phyloP scores from a whole-genome alignment of 1,140 invertebrate genomes.

The Eriocheir sinensis region DNA sequence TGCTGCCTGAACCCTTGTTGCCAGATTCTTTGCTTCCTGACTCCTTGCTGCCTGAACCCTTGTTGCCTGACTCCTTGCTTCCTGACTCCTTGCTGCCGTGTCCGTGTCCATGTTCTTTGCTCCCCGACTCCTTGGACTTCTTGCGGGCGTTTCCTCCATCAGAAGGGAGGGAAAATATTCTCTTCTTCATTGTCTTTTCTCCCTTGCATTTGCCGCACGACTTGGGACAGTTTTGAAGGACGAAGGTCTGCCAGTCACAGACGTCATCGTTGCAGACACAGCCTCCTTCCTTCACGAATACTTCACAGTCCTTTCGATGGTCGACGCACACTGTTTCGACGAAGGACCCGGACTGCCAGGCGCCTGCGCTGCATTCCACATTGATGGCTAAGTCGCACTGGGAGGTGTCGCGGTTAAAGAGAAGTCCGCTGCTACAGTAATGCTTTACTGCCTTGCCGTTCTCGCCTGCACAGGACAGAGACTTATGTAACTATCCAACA shows the following conservation, averaged over 20 bases:
- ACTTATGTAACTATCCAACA: not conserved
- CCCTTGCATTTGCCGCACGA: slow-evolving; percentile 67
- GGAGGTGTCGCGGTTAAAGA: slow-evolving; percentile 61
- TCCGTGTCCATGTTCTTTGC: not conserved
- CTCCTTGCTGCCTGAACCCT: not conserved
- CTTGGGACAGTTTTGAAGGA: slow-evolving; percentile 61
- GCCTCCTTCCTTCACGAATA: slow-evolving; percentile 52
- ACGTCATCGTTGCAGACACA: slow-evolving; percentile 38
- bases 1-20: slow-evolving; percentile 45
- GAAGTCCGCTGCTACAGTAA: slow-evolving; percentile 64
- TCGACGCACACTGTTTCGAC: slow-evolving; percentile 48
- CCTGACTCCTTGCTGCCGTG: not conserved
- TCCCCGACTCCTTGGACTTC: too few species aligned
- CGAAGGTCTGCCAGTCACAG: slow-evolving; percentile 67
- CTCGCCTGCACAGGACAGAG: slow-evolving; percentile 47
- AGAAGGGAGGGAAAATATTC: not conserved
- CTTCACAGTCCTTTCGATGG: slow-evolving; percentile 54
- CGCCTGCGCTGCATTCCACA: slow-evolving; percentile 58
- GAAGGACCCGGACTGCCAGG: slow-evolving; percentile 57
- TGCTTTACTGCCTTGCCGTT: slow-evolving; percentile 46
- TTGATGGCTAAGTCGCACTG: slow-evolving; percentile 67
- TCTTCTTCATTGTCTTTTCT: not conserved
- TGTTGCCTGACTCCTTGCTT: not conserved
- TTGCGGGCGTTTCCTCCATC: too few species aligned
- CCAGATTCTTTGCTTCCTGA: slow-evolving; percentile 51